These are phyloP conservation scores for Gymnorhina tibicen DNA, from an alignment of 2,113 vertebrate species.

Conservation along the genomic window DNA sequence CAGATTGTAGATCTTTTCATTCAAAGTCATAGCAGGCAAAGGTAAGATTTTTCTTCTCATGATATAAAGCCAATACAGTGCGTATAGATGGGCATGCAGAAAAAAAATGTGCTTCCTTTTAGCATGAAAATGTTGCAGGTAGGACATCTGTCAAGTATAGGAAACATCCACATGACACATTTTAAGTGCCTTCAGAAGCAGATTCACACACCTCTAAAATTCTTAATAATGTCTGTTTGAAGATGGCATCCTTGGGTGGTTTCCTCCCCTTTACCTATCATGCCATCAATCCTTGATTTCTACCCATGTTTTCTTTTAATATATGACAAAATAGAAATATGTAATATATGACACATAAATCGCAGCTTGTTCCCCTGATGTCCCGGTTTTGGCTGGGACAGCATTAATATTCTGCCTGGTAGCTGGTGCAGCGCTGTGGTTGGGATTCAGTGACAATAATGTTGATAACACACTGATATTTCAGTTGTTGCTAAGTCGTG, in stretches of 20 bases:
- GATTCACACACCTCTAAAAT: neutral
- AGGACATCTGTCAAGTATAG: neutral
- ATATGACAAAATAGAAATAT: neutral
- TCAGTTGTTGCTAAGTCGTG: neutral
- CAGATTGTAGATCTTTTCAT: neutral
- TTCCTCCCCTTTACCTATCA: neutral
- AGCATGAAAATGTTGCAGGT: neutral
- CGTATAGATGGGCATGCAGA: neutral
- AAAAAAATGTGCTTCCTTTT: neutral
- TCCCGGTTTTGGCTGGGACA: neutral
- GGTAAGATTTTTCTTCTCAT: neutral
- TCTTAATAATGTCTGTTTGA: neutral
- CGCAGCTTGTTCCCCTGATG: neutral
- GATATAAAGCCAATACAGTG: neutral
- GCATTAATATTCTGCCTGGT: neutral
- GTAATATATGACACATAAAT: neutral
- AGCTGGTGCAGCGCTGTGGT: neutral
- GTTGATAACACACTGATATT: neutral
- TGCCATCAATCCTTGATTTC: neutral
- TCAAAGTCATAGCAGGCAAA: neutral
- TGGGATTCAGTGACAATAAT: neutral
- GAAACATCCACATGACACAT: neutral
- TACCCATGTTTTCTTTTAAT: neutral
- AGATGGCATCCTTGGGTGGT: neutral
- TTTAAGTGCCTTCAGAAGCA: neutral